Percentiles rank a stretch among this genome's conserved stretches.
phyloP scores from a whole-genome alignment of 1,140 invertebrate genomes.

The Andrena cerasifolii region DNA sequence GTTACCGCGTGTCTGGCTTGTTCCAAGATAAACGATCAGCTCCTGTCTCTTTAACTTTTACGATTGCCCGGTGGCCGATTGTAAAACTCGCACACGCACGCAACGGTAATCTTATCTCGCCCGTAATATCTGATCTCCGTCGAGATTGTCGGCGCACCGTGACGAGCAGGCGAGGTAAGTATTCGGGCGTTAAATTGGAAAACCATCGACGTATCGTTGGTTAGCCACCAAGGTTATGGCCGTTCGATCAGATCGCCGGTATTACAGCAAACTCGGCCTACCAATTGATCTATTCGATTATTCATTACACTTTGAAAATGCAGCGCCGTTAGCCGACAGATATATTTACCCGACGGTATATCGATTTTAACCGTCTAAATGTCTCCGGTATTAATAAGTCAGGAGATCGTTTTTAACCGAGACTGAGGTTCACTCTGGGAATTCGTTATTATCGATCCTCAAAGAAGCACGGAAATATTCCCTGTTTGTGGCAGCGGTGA shows the following conservation, averaged over 20 bases:
- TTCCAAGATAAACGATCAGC: conserved; percentile 13
- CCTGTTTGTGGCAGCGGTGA: not conserved
- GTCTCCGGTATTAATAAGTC: conserved; percentile 10
- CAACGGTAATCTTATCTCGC: not conserved
- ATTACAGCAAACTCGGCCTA: too few species aligned
- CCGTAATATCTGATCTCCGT: not conserved
- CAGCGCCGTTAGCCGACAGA: not conserved
- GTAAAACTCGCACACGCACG: not conserved
- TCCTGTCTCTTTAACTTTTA: too few species aligned
- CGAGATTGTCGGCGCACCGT: not conserved
- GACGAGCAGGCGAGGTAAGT: not conserved
- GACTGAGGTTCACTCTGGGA: not conserved
- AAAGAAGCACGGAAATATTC: not conserved
- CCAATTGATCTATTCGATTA: too few species aligned
- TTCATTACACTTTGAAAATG: not conserved
- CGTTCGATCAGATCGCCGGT: too few species aligned
- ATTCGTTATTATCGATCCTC: not conserved
- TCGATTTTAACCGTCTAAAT: not conserved
- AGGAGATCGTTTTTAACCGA: not conserved
- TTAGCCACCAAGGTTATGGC: not conserved
- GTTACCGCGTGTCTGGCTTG: not conserved
- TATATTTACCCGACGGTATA: conserved; percentile 4
- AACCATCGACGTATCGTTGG: too few species aligned
- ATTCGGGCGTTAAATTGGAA: not conserved
- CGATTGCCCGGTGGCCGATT: not conserved